Conservation (phyloP, 2,797 vertebrate genomes). For the Cyprinella venusta region DNA sequence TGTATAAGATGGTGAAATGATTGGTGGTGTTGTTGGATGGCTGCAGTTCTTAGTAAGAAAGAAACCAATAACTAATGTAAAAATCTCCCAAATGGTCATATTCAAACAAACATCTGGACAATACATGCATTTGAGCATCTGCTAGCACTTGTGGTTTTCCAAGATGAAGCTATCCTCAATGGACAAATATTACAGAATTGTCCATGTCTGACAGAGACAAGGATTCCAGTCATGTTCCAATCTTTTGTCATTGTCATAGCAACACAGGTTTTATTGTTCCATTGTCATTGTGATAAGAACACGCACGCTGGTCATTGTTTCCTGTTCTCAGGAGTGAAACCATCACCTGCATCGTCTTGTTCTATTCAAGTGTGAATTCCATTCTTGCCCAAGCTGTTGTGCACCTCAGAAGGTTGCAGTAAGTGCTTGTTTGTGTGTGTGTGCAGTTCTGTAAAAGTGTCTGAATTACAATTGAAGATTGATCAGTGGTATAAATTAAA, state of each 20-base stretch:
- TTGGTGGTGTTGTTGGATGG: not conserved
- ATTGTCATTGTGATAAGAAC: conserved; percentile 29
- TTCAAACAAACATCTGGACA: not conserved
- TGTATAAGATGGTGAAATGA: not conserved
- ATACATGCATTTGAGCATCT: not conserved
- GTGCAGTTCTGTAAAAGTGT: not conserved
- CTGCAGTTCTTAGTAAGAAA: not conserved
- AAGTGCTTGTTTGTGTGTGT: not conserved
- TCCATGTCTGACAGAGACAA: conserved; percentile 5
- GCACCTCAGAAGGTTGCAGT: not conserved
- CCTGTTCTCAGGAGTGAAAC: not conserved
- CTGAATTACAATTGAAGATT: conserved; percentile 13
- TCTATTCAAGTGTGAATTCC: conserved; percentile 5
- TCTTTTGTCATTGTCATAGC: conserved; percentile 4
- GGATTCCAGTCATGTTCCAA: conserved; percentile 34
- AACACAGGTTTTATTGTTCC: conserved; percentile 18
- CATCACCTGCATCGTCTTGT: not conserved
- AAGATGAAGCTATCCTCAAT: not conserved
- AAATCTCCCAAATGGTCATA: not conserved
- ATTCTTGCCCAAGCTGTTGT: not conserved
- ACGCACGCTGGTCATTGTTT: conserved; percentile 27
- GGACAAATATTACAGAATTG: not conserved
- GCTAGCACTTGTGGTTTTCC: not conserved
- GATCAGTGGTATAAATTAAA: conserved; percentile 14
- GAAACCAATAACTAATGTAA: not conserved